Conservation (phyloP, 2,113 vertebrate species). For the Indri indri region DNA sequence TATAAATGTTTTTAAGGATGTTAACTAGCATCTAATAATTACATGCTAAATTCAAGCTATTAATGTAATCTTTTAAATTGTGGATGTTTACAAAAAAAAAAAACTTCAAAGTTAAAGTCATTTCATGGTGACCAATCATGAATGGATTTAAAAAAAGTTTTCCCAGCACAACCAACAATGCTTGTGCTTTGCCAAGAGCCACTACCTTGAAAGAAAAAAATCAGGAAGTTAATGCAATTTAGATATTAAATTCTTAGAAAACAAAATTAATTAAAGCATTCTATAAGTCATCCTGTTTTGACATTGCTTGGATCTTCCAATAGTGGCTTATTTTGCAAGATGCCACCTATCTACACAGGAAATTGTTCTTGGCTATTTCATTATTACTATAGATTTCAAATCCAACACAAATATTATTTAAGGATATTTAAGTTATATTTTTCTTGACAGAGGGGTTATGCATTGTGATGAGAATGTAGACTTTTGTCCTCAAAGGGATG, state of each 20-base stretch:
- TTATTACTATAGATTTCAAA: constrained; percentile 79
- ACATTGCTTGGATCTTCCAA: constrained; percentile 16
- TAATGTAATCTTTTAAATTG: constrained; percentile 37
- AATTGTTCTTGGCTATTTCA: constrained; percentile 72
- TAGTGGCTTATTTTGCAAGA: constrained; percentile 16
- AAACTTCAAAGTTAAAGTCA: neutral
- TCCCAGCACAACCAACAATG: neutral
- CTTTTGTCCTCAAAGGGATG: constrained; percentile 67
- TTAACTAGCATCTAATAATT: constrained; percentile 22
- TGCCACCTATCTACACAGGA: constrained; percentile 59
- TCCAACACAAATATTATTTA: constrained; percentile 80
- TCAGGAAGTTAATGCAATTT: neutral
- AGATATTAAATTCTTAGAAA: constrained; percentile 55
- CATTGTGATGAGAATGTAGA: constrained; percentile 81
- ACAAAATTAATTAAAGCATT: neutral
- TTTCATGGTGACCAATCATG: neutral
- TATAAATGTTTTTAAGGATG: constrained; percentile 36
- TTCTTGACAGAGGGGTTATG: constrained; percentile 74
- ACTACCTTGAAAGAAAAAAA: constrained; percentile 4
- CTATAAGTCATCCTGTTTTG: constrained; percentile 4
- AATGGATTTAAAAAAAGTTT: constrained; percentile 1
- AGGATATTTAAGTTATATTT: constrained; percentile 77
- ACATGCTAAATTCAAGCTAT: neutral
- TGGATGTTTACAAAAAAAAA: constrained; percentile 1
- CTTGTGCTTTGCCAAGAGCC: constrained; percentile 37